These are phyloP conservation scores for Drosophila grimshawi DNA, from an alignment of 1,140 invertebrate species.

Conservation along the genomic window DNA sequence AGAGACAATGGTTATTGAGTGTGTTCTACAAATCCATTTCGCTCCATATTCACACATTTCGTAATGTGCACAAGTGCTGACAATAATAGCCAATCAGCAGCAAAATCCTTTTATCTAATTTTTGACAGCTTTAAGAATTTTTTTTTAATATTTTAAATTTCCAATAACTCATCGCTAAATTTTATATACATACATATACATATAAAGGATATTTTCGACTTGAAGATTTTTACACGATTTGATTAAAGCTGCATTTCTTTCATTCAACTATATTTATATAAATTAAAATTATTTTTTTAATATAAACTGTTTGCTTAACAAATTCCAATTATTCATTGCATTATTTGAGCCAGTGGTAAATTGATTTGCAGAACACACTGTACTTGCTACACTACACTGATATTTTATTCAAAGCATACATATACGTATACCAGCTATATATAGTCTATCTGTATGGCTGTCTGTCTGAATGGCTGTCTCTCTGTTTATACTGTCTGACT, in stretches of 20 bases:
- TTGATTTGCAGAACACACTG: conserved; percentile 8
- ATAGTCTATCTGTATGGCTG: neutral
- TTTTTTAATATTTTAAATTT: no score
- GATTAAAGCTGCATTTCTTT: no score
- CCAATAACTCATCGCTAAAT: no score
- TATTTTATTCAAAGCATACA: conserved; percentile 6
- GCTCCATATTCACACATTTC: neutral
- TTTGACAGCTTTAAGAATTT: no score
- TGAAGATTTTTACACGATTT: no score
- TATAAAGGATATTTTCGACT: no score
- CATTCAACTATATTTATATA: neutral
- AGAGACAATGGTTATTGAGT: conserved; percentile 4
- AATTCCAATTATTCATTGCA: neutral
- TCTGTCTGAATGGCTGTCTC: conserved; percentile 13
- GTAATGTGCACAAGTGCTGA: no score
- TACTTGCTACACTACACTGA: neutral
- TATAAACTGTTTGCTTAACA: no score
- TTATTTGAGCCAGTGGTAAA: neutral
- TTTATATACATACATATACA: no score
- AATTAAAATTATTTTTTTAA: neutral
- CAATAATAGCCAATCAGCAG: no score
- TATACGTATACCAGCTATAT: neutral
- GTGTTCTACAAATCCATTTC: conserved; percentile 12
- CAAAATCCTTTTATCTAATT: no score
- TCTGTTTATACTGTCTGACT: conserved; percentile 24